Base-by-base conservation (phyloP, 2,797 vertebrate genomes). In the Myotis myotis region DNA sequence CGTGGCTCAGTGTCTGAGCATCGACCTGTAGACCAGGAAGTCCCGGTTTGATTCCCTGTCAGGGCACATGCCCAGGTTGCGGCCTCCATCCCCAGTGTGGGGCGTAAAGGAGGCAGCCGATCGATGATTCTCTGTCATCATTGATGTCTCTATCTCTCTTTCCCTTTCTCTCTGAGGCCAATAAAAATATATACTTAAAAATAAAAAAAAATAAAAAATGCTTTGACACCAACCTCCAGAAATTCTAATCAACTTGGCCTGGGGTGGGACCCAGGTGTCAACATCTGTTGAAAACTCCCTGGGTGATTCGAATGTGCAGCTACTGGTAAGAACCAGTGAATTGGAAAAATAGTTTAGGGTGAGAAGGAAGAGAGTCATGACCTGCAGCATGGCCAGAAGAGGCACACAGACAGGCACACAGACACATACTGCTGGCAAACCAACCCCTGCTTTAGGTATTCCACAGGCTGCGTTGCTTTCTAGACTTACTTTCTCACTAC, bases 231-330 rank as follows among this genome's bases (percentile, higher is more conserved):
- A 55, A 66, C 6, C 5, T 20, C 38, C n/a, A 70, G 74, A 94
- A 87, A 87, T 57, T 94, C 41, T 93, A 76, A 91, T 44, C 15
- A 6, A 38, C 25, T 84, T 89, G 78, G 36, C 87, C 55, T 80
- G 68, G 72, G 68, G 49, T 91, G 30, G 28, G n/a, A 47, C 78
- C 64, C 75, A 86, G 49, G 64, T 92, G 44, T 85, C 93, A 71
- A 16, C 76, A 79, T 44, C 89, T 84, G 72, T 92, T 91, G 66
- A 89, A 84, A 91, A 89, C 51, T 60, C 55, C 81, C 72, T 25
- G 22, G 12, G 41, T 87, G 83, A 93, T 85, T 91, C n/a, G 44
- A 83, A 93, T 38, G 47, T 84, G n/a, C 51, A 94, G 36, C 38
- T 64, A 78, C 51, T 64, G 30, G 44, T 81, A 81, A 75, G 68